Conservation (phyloP, 2,888 invertebrate species). For the Tetragonisca angustula region DNA sequence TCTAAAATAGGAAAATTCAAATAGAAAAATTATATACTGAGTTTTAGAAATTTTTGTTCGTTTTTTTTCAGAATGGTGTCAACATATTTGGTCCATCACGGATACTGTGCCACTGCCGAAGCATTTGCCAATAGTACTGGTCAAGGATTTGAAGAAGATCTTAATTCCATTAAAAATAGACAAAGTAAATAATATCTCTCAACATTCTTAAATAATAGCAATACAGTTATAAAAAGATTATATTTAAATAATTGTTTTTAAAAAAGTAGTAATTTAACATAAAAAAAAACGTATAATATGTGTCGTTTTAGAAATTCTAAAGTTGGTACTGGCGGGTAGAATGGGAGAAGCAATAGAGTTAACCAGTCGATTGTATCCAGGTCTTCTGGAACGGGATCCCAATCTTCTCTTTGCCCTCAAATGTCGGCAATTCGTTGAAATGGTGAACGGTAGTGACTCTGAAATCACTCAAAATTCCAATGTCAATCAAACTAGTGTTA, state of each 20-base stretch:
- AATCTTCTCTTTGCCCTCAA: constrained; percentile 97
- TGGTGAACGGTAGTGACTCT: constrained; percentile 96
- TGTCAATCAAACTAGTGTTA: constrained; percentile 90
- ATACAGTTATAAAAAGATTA: neutral
- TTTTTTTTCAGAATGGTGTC: constrained; percentile 93
- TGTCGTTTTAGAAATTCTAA: constrained; percentile 91
- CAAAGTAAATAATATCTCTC: constrained; percentile 87
- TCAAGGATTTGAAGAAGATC: constrained; percentile 95
- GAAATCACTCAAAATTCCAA: constrained; percentile 85
- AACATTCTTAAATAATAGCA: neutral
- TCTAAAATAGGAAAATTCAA: too few relatives aligned
- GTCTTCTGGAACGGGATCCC: constrained; percentile 95
- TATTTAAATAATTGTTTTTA: neutral
- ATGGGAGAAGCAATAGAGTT: constrained; percentile 98
- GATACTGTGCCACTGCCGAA: constrained; percentile 98
- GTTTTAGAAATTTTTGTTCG: neutral
- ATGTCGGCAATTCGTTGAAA: constrained; percentile 99
- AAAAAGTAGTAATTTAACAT: neutral
- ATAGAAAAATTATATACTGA: neutral
- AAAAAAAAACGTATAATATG: neutral
- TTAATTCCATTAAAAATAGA: constrained; percentile 97
- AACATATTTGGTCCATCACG: constrained; percentile 98
- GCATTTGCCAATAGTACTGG: constrained; percentile 96
- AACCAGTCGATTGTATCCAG: constrained; percentile 95
- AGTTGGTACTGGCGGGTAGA: constrained; percentile 95